phyloP scores from a whole-genome alignment of 23 tunicate genomes.

The Phallusia fumigata region DNA sequence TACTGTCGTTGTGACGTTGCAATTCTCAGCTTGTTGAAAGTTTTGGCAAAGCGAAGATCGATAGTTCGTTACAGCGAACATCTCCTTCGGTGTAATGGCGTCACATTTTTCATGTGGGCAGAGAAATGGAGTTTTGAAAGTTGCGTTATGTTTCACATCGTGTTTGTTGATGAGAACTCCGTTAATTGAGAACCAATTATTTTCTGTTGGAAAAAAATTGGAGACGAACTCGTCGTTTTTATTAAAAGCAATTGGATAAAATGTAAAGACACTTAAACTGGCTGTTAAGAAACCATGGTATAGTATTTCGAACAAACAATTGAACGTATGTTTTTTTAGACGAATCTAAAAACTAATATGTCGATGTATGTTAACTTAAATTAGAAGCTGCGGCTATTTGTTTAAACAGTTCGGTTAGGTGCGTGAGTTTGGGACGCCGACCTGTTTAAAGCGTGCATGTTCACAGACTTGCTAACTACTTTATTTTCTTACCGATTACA shows the following conservation, averaged over 20 bases:
- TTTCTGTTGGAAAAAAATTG: background rate
- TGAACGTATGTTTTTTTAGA: no score
- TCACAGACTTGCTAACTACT: no score
- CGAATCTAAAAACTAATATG: no score
- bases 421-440: no score
- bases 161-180: slow-evolving; percentile 2
- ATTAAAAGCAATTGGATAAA: no score
- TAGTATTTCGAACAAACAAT: no score
- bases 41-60: slow-evolving; percentile 32
- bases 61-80: slow-evolving; percentile 1
- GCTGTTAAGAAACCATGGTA: no score
- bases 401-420: no score
- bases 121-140: slow-evolving; percentile 18
- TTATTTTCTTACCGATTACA: background rate
- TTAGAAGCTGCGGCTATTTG: no score
- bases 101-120: background rate
- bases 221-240: background rate
- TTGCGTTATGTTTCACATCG: background rate
- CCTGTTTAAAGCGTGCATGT: no score
- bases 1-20: slow-evolving; percentile 13
- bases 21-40: background rate
- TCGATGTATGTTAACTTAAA: no score
- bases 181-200: background rate
- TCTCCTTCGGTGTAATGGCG: background rate
- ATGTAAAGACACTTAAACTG: no score